These are phyloP conservation scores for Tinamus guttatus DNA, from an alignment of 2,113 vertebrate genomes.

Conservation along the genomic window DNA sequence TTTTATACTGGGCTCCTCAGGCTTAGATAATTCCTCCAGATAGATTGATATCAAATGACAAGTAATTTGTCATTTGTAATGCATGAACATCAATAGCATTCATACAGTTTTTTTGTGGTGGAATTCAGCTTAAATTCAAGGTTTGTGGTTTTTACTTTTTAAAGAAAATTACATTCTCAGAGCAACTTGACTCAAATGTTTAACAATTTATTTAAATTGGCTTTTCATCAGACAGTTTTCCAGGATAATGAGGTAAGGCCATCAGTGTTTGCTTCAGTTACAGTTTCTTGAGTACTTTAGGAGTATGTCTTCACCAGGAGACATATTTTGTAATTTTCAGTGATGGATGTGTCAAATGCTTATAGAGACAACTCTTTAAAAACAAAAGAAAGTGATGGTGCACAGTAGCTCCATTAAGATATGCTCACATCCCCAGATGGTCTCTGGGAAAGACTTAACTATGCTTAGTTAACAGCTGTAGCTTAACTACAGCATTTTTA, in stretches of 20 bases:
- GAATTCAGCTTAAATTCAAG: not conserved
- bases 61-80: not conserved
- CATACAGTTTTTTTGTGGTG: not conserved
- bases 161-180: not conserved
- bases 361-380: not conserved
- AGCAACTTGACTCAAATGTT: not conserved
- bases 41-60: not conserved
- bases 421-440: not conserved
- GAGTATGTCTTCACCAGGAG: not conserved
- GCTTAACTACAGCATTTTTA: constrained; percentile 16
- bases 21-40: not conserved
- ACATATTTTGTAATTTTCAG: not conserved
- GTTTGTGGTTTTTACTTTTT: not conserved
- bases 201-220: not conserved
- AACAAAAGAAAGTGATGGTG: not conserved
- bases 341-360: not conserved
- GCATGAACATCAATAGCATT: not conserved
- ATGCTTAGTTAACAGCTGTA: too few relatives aligned
- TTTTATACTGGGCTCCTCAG: not conserved
- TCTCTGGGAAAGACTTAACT: constrained; percentile 18
- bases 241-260: not conserved
- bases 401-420: not conserved
- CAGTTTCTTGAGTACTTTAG: not conserved
- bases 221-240: not conserved
- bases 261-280: not conserved